Percentiles rank a stretch among this genome's conserved stretches.
These are phyloP conservation scores for Parelbella ahira DNA, from an alignment of 2,888 invertebrate species.

Conservation along the genomic window DNA sequence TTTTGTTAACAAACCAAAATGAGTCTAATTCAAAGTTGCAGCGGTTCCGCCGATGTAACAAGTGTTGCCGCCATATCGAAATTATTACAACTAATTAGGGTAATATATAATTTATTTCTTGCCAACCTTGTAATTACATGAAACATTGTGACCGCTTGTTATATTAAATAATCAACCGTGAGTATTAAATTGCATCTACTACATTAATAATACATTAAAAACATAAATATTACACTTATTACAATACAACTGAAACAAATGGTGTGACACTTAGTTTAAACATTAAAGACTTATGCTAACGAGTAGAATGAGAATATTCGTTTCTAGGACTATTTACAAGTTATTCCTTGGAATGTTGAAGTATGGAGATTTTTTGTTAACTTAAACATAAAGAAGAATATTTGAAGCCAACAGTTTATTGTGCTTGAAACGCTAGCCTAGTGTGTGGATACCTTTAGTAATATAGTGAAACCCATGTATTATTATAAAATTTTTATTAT, in stretches of 20 bases:
- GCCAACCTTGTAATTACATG: too few relatives aligned
- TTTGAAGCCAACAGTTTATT: slow-evolving; percentile 5
- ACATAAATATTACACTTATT: slow-evolving; percentile 5
- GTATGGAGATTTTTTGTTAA: slow-evolving; percentile 45
- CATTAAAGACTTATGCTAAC: slow-evolving; percentile 30
- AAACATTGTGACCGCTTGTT: too few relatives aligned
- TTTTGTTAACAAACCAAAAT: too few relatives aligned
- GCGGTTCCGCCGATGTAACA: too few relatives aligned
- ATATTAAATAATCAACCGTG: slow-evolving; percentile 1
- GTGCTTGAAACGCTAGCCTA: slow-evolving; percentile 11
- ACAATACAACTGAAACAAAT: slow-evolving; percentile 9
- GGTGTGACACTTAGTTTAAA: slow-evolving; percentile 26
- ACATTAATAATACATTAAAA: slow-evolving; percentile 32
- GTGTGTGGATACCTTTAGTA: slow-evolving; percentile 2
- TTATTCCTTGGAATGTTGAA: slow-evolving; percentile 56
- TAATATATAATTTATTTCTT: too few relatives aligned
- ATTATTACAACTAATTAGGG: too few relatives aligned
- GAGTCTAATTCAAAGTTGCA: too few relatives aligned
- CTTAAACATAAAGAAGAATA: neutral
- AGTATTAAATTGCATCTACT: slow-evolving; percentile 32
- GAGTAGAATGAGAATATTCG: slow-evolving; percentile 36
- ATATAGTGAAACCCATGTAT: too few relatives aligned
- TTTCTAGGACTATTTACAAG: slow-evolving; percentile 47
- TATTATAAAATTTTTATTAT: too few relatives aligned
- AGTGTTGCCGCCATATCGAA: too few relatives aligned